phyloP scores from a whole-genome alignment of 2,888 invertebrate genomes.

The Harpalus rubripes region DNA sequence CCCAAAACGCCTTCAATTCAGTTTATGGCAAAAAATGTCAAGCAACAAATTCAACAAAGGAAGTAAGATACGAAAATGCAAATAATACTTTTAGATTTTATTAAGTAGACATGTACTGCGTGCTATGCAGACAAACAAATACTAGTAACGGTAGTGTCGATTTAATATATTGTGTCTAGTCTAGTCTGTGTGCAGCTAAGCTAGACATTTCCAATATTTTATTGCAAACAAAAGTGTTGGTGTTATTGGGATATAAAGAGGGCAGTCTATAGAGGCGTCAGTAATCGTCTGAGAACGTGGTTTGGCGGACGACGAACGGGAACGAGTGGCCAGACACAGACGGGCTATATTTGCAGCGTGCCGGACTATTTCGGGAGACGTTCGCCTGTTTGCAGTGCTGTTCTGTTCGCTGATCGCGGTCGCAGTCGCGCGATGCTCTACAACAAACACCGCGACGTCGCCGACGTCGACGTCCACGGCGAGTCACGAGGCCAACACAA shows the following conservation, averaged over 20 bases:
- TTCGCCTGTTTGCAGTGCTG: conserved; percentile 27
- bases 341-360: conserved; percentile 71
- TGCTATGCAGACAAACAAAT: no score
- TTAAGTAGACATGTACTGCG: no score
- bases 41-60: no score
- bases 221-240: no score
- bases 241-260: conserved; percentile 1
- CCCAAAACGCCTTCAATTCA: no score
- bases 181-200: no score
- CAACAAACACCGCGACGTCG: background rate
- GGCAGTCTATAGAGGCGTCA: conserved; percentile 11
- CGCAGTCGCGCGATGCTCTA: conserved; percentile 1
- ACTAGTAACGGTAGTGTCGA: no score
- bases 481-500: conserved; percentile 51
- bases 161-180: no score
- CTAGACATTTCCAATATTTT: no score
- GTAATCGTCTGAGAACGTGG: conserved; percentile 70
- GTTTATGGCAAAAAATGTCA: no score
- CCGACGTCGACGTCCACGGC: background rate
- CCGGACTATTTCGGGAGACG: conserved; percentile 70
- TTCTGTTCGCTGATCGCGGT: background rate
- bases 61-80: no score
- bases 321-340: conserved; percentile 19
- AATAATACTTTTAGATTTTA: no score
- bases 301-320: conserved; percentile 67